Base-by-base conservation (phyloP, 2,888 invertebrate genomes). In the Spodoptera exigua region DNA sequence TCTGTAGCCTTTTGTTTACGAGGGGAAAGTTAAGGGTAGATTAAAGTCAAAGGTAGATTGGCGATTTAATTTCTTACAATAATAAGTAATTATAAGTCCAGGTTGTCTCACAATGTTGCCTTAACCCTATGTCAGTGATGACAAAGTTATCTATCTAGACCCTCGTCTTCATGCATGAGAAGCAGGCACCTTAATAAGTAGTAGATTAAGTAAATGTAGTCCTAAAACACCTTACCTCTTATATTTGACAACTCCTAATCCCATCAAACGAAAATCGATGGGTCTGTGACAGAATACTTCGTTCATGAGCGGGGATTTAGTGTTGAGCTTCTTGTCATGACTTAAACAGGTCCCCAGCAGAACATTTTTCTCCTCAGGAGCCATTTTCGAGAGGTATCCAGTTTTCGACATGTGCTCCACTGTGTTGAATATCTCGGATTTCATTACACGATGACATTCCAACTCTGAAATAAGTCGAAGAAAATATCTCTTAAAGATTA, bases 401-500 rank as follows among this genome's bases (percentile, higher is more conserved):
- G 93, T 92, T 60, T 87, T 84, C 41, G 92, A 61, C 1, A 77
- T 89, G 76, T 95, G 95, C 73, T 94, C 93, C 5, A 94, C 92
- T 0, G 91, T 88, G 78, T 95, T 96, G 79, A 95, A 96, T 65
- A 92, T 90, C 49, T 95, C 95, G 0, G 95, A 95, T 80, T 96
- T 94, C 70, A 96, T 94, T 47, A 96, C 68, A 58, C 96, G 91
- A 75, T 96, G 95, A 44, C 95, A 83, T 90, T 96, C 96, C 60
- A 95, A 77, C 85, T 96, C 96, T 96, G 13, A 78, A 59, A 60
- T 46, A 12, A 36, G 55, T 59, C 5, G n/a, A 41, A 11, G 11
- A 21, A 37, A 27, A 9, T 27, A n/a, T n/a, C n/a, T n/a, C n/a
- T n/a, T n/a, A n/a, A n/a, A n/a, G n/a, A n/a, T n/a, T n/a, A n/a